phyloP scores from a whole-genome alignment of 1,140 invertebrate species.

The Macrotrachela quadricornifera region DNA sequence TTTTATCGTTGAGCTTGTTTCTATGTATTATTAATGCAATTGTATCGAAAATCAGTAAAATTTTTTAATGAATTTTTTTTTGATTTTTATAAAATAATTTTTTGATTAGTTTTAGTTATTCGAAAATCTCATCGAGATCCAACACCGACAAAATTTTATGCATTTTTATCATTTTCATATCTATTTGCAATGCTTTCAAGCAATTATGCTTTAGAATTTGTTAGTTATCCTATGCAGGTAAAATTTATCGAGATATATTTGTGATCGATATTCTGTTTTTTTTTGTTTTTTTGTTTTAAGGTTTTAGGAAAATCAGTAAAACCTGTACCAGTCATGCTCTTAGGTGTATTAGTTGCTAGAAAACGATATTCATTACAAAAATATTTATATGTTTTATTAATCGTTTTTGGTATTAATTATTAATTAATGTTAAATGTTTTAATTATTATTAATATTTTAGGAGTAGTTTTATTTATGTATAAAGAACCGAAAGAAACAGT shows the following conservation, averaged over 20 bases:
- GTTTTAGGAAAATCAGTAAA: conserved; percentile 86
- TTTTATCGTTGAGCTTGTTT: conserved; percentile 57
- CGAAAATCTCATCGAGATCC: not conserved
- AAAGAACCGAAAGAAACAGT: conserved; percentile 38
- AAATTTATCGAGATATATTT: conserved; percentile 7
- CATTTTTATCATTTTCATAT: conserved; percentile 59
- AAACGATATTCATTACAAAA: conserved; percentile 60
- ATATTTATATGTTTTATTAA: conserved; percentile 71
- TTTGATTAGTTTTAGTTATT: not conserved
- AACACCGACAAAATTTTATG: conserved; percentile 34
- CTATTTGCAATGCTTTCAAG: conserved; percentile 80
- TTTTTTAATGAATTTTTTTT: not conserved
- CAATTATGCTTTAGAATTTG: conserved; percentile 81
- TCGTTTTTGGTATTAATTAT: conserved; percentile 45
- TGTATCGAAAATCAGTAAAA: conserved; percentile 45
- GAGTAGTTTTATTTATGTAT: conserved; percentile 76
- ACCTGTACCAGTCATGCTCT: conserved; percentile 87
- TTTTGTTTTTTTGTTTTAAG: conserved; percentile 18
- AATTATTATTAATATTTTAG: not conserved
- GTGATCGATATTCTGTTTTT: no score
- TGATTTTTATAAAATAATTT: no score
- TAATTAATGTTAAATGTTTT: not conserved
- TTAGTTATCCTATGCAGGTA: conserved; percentile 90
- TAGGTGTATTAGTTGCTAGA: conserved; percentile 70
- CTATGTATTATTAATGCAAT: conserved; percentile 71